Evolutionary conservation across 2,888 invertebrate genomes (phyloP), one percentile per base, ranked within the genome.

Genomic region (Marronus borbonicus): DNA sequence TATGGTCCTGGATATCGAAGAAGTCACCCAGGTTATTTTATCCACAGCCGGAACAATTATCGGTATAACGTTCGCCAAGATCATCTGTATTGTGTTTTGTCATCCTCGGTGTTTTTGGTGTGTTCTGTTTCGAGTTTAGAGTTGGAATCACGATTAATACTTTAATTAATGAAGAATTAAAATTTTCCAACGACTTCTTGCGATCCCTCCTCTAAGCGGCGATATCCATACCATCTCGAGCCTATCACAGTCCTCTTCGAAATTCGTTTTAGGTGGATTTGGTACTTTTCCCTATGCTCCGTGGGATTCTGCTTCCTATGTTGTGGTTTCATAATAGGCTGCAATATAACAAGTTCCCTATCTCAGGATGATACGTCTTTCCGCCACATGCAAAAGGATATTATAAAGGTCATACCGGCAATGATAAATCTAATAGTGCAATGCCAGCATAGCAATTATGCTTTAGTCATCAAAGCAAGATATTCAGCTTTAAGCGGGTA

Each of bases 401-500:
- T 76, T 12, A n/a, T 66, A 31, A 39, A 36, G 50, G 28, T 52
- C 31, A 62, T 65, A 12, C 39, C 76, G 5, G 52, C 36, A 68
- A 76, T 80, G 44, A 81, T 80, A 1, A 83, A 82, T 72, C 52
- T 83, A 17, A 50, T 83, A 7, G 82, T 83, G 80, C 82, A 83
- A 77, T 39, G 82, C n/a, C 82, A 83, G 50, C 83, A 84, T 62
- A 78, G 77, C 55, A 80, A 82, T 64, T 84, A 82, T 66, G 70
- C 84, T 0, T 66, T 81, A 65, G 78, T 83, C 12, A 68, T 83
- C 14, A 79, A 81, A 44, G 62, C 79, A n/a, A 80, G 83, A 49
- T 84, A 79, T 58, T 76, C 77, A 77, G 69, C 81, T 36, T 76
- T 84, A 17, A 84, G 83, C 78, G 78, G 82, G 66, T 83, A 83